A percentile compares a stretch with the other conserved stretches of the same genome.
Conservation (phyloP, 2,888 invertebrate genomes). For the Parnassius smintheus region DNA sequence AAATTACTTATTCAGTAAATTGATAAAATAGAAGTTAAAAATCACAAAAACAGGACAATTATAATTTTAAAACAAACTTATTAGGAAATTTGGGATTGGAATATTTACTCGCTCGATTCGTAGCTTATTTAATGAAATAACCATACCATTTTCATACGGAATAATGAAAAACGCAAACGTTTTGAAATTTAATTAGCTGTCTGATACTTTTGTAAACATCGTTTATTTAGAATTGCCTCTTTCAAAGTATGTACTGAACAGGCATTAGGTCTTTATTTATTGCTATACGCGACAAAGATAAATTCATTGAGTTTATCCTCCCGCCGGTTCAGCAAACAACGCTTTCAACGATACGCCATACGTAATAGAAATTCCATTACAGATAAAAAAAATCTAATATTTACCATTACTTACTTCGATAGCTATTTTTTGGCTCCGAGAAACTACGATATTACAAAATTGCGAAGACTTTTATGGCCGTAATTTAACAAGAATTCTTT, state of each 20-base stretch:
- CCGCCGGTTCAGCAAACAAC: conserved; percentile 51
- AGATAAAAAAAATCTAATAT: conserved; percentile 27
- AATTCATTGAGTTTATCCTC: conserved; percentile 60
- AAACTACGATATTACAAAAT: background rate
- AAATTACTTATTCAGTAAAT: no score
- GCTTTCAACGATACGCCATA: conserved; percentile 8
- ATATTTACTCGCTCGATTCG: no score
- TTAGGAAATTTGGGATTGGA: no score
- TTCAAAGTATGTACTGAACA: conserved; percentile 18
- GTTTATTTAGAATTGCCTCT: conserved; percentile 7
- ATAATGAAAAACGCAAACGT: conserved; percentile 3
- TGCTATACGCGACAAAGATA: conserved; percentile 57
- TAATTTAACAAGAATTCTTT: no score
- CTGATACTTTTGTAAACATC: conserved; percentile 5
- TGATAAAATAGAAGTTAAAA: no score
- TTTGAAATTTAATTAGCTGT: conserved; percentile 9
- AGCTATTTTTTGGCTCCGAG: conserved; percentile 9
- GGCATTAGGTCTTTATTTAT: conserved; percentile 60
- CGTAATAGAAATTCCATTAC: conserved; percentile 23
- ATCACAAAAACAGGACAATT: no score
- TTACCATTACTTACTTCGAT: conserved; percentile 16
- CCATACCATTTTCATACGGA: background rate
- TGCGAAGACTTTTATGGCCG: no score
- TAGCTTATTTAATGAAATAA: background rate
- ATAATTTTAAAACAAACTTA: no score